A percentile compares a stretch with the other conserved stretches of the same genome.
Conservation (phyloP, 2,113 vertebrate genomes). For the Prinia subflava region DNA sequence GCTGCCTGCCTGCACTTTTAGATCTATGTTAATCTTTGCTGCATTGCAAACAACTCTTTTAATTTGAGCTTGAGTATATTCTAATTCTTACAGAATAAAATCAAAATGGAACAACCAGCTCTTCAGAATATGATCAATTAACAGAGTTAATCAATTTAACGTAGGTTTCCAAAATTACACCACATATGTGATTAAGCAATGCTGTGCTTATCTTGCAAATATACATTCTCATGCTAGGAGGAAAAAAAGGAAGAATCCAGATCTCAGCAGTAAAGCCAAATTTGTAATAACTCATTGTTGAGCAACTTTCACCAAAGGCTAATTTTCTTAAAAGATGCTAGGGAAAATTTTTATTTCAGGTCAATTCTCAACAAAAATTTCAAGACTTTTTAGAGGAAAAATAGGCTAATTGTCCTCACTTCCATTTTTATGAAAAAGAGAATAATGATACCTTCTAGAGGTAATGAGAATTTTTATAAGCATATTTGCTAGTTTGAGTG, state of each 20-base stretch:
- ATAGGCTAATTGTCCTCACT: not conserved
- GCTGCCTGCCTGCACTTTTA: not conserved
- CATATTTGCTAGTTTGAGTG: not conserved
- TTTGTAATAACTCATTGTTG: not conserved
- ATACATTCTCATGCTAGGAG: not conserved
- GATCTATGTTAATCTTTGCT: not conserved
- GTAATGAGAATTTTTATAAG: not conserved
- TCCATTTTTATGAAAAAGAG: not conserved
- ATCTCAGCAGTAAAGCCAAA: not conserved
- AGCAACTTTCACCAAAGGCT: not conserved
- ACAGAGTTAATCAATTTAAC: not conserved
- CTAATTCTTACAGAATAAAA: not conserved
- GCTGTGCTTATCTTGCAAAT: not conserved
- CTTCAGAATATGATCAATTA: not conserved
- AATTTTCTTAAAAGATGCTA: not conserved
- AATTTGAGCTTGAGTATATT: not conserved
- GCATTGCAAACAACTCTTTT: not conserved
- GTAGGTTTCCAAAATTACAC: not conserved
- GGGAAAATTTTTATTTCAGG: not conserved
- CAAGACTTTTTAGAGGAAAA: not conserved
- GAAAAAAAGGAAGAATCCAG: not conserved
- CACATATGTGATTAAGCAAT: not conserved
- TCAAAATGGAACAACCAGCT: not conserved
- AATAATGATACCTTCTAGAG: not conserved
- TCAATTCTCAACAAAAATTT: not conserved